Evolutionary conservation across 2,797 vertebrate species (phyloP), one percentile per base, ranked within the genome.

Genomic region (Rhinella marina): DNA sequence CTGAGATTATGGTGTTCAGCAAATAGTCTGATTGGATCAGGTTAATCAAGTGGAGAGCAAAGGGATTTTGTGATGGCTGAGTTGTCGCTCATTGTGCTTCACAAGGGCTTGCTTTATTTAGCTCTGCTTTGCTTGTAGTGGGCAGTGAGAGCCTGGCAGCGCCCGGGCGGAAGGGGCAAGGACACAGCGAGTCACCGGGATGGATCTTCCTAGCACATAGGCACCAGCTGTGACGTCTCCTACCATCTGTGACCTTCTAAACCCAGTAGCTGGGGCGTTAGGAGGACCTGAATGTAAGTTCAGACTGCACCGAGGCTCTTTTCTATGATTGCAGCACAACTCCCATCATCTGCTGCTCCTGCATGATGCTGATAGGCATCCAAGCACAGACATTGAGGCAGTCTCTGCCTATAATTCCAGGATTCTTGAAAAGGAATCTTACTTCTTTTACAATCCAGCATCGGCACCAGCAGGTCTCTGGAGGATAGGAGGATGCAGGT

Each of bases 1-100:
- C 88, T 62, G 90, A 92, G 92, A 92, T 91, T 92, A 90, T 90
- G 86, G 85, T 90, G 90, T 91, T 93, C 91, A 93, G 92, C 92
- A 92, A 91, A 91, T 90, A 92, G 90, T 92, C 93, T 95, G 95
- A 95, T 96, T 95, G 93, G 94, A 94, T 96, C 93, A 95, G 93
- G 84, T 90, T 90, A 92, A 92, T 93, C 88, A 90, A 91, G 91
- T 89, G 89, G 81, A 90, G 88, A 88, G 79, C 82, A 86, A 87
- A 80, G 66, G 91, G 89, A 89, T 89, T 88, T 92, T 86, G 80
- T 90, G 87, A 91, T 61, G 73, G 87, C 64, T 82, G 84, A 81
- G 68, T 76, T 82, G 70, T 25, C 48, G 56, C 82, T 88, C 57
- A 75, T 73, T 88, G 50, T 48, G 9, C 77, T 84, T 29, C 48